Base-by-base conservation (phyloP, 2,113 vertebrate genomes). In the Bambusicola thoracicus region DNA sequence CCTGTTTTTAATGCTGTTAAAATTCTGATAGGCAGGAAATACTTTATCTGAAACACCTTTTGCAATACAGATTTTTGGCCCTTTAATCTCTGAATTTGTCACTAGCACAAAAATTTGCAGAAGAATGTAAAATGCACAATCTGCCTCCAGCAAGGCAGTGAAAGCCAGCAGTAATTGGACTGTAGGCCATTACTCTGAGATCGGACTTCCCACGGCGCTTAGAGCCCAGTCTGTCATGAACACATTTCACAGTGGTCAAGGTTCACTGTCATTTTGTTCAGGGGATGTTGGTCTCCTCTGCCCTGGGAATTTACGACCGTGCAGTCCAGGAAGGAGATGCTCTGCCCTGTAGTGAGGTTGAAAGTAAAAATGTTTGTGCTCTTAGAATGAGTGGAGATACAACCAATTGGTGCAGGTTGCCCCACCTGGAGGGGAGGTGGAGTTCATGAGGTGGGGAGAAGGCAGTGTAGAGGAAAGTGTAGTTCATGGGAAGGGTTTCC, bases 321-420 rank as follows among this genome's bases (percentile, higher is more conserved):
- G 5, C 87, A 68, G 32, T 15, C 61, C 62, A 61, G 51, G 32
- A 25, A 22, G 1, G 24, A 8, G 48, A 21, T 49, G 51, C 46
- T 82, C 40, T 2, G 3, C 25, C 43, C 7, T 2, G 20, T 13
- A 34, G n/a, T 34, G 46, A 53, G 51, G 15, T 59, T 46, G 81
- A 13, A 81, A 51, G 6, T 25, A 22, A 36, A 36, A 77, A 6
- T 0, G 0, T 56, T 34, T 32, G 36, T 2, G 0, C 65, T 85
- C 29, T 63, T 56, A 0, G 25, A 34, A 41, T 24, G 12, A 41
- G 25, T 0, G 0, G 56, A 65, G 25, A 11, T 62, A 27, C 58
- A 56, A 38, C 68, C 58, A 34, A 0, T 1, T 61, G 44, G 7
- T 41, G 11, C 34, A 27, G 32, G 20, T 63, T 81, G 48, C 62